phyloP scores from a whole-genome alignment of 2,797 vertebrate genomes.

The Syngnathus acus region DNA sequence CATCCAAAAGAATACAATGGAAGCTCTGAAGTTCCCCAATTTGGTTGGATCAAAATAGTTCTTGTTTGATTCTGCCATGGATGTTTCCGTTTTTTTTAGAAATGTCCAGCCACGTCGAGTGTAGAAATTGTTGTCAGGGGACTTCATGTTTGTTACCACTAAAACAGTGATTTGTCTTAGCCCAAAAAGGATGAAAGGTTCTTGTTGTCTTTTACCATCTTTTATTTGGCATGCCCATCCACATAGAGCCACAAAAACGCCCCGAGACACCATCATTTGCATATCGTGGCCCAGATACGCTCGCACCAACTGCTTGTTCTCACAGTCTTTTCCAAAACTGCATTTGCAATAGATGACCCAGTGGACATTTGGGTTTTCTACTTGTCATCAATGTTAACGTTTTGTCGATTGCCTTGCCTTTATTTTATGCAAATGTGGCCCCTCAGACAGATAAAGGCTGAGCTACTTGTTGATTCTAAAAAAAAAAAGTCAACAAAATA shows the following conservation, averaged over 20 bases:
- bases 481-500: too few species aligned
- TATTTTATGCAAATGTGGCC: not conserved
- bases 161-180: not conserved
- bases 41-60: not conserved
- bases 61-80: not conserved
- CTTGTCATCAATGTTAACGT: not conserved
- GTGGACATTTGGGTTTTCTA: not conserved
- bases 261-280: constrained; percentile 1
- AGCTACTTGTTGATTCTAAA: too few species aligned
- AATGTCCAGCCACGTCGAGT: not conserved
- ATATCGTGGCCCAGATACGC: constrained; percentile 1
- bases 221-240: not conserved
- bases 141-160: too few species aligned
- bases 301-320: not conserved
- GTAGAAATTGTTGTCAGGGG: too few species aligned
- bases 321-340: not conserved
- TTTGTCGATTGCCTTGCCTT: not conserved
- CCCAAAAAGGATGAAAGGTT: not conserved
- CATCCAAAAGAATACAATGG: not conserved
- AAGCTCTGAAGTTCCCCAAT: not conserved
- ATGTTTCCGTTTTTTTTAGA: not conserved
- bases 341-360: not conserved
- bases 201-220: not conserved
- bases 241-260: not conserved
- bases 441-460: too few species aligned